Conservation (phyloP, 2,888 invertebrate species). For the Rotaria sp. region DNA sequence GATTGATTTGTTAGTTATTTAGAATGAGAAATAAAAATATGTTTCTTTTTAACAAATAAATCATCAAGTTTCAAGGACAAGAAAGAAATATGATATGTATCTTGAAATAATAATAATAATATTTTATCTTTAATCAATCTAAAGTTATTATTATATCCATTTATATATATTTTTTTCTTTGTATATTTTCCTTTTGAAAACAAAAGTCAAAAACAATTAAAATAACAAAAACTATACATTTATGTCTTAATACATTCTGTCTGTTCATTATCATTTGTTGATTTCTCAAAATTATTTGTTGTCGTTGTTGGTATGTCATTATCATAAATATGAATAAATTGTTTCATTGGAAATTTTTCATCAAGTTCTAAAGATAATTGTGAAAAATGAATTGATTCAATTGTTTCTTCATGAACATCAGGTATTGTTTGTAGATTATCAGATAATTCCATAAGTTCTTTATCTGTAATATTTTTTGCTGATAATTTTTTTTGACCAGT, state of each 20-base stretch:
- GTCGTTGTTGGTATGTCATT: not conserved
- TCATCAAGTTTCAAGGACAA: too few species aligned
- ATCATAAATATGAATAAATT: not conserved
- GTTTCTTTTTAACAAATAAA: too few species aligned
- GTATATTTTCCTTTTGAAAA: not conserved
- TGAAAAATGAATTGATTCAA: not conserved
- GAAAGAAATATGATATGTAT: too few species aligned
- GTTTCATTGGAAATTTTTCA: not conserved
- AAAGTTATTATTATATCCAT: too few species aligned
- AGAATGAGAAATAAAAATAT: too few species aligned
- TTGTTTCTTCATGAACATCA: not conserved
- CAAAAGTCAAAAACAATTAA: not conserved
- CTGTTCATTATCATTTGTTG: not conserved
- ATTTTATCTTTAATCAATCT: too few species aligned
- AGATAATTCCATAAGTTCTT: not conserved
- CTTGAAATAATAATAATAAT: too few species aligned
- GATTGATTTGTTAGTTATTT: too few species aligned
- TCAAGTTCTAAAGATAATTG: not conserved
- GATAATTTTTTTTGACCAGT: not conserved
- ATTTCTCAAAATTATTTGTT: not conserved
- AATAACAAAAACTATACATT: not conserved
- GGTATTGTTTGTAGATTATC: not conserved
- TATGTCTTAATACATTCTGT: not conserved
- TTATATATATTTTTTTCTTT: too few species aligned
- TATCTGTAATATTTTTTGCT: not conserved